Base-by-base conservation (phyloP, 2,113 vertebrate species). In the Epinephelus fuscoguttatus region DNA sequence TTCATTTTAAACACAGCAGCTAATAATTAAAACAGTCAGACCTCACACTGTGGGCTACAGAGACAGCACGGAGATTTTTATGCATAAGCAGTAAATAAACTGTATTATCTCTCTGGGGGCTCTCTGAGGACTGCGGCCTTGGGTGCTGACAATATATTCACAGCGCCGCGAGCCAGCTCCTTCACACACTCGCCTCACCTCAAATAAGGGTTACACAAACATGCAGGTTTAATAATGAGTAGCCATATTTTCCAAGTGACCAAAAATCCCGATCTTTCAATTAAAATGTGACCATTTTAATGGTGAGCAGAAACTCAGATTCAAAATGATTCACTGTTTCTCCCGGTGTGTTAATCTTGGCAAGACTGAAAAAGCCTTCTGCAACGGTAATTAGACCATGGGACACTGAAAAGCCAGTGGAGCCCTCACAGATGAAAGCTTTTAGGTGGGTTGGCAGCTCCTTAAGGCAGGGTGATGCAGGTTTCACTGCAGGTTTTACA, bases 11-110 rank as follows among this genome's bases (percentile, higher is more conserved):
- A 88, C 85, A 81, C 86, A 90, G 88, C 85, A 70, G 81, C 87
- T 90, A 85, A 91, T 91, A 89, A 93, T 93, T 91, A 92, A 89
- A 90, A 85, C 79, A 84, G 90, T 83, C 87, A 87, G 86, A 84
- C 83, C 78, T 79, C 88, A 75, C 72, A 79, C 87, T 74, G 86
- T 70, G 81, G 72, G 84, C 76, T 75, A 80, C 72, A 76, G 81
- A 89, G 84, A 82, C 87, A 69, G 83, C 80, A 19, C 63, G 66
- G 67, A 81, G 64, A 85, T 75, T 87, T 89, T 68, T 56, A 78
- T 89, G 87, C 80, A 84, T 72, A 80, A 87, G 85, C 50, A 37
- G 56, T 86, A 90, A 91, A 89, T 91, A 88, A 87, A 92, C 47
- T 69, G 61, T 61, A 86, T 87, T 59, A 88, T 90, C 82, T 92